Conservation (phyloP, 2,797 vertebrate species). For the Pangasius krempfi region DNA sequence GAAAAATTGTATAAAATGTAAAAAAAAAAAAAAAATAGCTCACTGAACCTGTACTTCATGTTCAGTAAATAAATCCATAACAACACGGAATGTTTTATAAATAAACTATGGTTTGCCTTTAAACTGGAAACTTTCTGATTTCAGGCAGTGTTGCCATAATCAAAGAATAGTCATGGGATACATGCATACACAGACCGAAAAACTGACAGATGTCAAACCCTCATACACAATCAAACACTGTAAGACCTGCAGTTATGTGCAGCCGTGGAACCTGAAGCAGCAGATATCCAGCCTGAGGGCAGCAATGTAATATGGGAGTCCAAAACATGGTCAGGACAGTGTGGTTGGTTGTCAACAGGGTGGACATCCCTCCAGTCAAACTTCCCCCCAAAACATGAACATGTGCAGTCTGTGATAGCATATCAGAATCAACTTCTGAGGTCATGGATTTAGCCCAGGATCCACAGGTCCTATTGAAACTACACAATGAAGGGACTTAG, state of each 20-base stretch:
- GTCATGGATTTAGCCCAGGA: conserved; percentile 3
- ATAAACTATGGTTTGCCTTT: conserved; percentile 10
- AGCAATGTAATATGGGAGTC: conserved; percentile 60
- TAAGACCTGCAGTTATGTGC: conserved; percentile 11
- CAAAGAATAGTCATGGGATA: neutral
- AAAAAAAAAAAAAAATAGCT: neutral
- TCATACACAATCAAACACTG: conserved; percentile 54
- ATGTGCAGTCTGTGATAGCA: neutral
- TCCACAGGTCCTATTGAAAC: neutral
- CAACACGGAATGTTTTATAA: conserved; percentile 29
- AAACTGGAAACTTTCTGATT: conserved; percentile 17
- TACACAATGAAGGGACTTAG: neutral
- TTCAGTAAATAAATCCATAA: conserved; percentile 32
- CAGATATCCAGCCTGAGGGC: conserved; percentile 68
- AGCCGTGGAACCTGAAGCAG: conserved; percentile 64
- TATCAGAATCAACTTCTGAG: neutral
- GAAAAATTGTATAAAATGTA: neutral
- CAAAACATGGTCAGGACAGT: conserved; percentile 38
- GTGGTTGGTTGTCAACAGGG: conserved; percentile 55
- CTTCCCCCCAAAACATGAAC: conserved; percentile 40
- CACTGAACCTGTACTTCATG: conserved; percentile 6
- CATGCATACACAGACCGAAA: conserved; percentile 12
- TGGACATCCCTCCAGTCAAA: conserved; percentile 60
- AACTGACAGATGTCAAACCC: conserved; percentile 32
- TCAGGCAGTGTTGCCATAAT: conserved; percentile 36